Base-by-base conservation (phyloP, 2,888 invertebrate genomes). In the Cartodere bifasciata region DNA sequence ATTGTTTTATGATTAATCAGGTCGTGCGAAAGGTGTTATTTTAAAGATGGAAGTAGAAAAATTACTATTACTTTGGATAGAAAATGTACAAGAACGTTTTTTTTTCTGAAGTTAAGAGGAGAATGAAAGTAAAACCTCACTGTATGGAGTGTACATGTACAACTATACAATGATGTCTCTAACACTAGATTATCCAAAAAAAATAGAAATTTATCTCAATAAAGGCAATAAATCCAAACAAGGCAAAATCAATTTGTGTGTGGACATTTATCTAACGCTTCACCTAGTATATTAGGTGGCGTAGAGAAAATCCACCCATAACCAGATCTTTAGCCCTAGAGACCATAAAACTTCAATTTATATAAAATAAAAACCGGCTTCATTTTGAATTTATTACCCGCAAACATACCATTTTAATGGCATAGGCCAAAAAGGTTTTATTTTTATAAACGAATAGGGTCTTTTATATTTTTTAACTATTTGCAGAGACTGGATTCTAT, bases 271-370 rank as follows among this genome's bases (percentile, higher is more conserved):
- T 48, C 46, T 40, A 41, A 38, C 46, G 38, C 40, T 40, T 41
- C 45, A 43, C 40, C 32, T 35, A 35, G 41, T 44, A 47, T 35
- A 44, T 43, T 43, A 41, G 40, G 13, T 29, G 35, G 40, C 41
- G 45, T 44, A 38, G 41, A 46, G 44, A 43, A 49, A 50, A 51
- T 48, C 46, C 46, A 37, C 46, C 43, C 39, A 44, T 46, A 48
- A 48, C 42, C 39, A 51, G 49, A 52, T 52, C 52, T 50, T 46
- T 49, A 47, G 45, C 44, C 49, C 44, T 36, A 34, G 44, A 43
- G 47, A 44, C 47, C 49, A 49, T 53, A 52, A 55, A 53, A 52
- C 53, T 53, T 54, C 51, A 53, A 53, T 54, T 54, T 53, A 51
- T 49, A 47, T 50, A 47, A 45, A 45, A 44, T 43, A 42, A 38